Evolutionary conservation across 2,797 vertebrate species (phyloP), one percentile per base, ranked within the genome.

Genomic region (Premnoplex brunnescens): DNA sequence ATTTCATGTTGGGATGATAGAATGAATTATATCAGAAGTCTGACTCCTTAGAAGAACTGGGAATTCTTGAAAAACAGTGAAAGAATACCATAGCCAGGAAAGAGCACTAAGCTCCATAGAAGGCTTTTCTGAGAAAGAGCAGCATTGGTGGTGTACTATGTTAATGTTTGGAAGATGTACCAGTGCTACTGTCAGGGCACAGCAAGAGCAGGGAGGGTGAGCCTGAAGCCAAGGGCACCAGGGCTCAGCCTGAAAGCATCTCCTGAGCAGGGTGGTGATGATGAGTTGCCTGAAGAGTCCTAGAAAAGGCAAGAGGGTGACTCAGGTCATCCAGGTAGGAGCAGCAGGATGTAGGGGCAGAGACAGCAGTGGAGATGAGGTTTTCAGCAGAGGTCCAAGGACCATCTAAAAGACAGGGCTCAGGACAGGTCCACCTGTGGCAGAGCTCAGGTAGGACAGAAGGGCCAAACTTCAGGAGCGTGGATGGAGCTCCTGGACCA

Each of bases 11-110:
- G 92, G 75, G 49, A 68, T 91, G 94, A 77, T 95, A 68, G 86
- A 93, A 94, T 96, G 94, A 97, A 91, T 95, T 95, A 91, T 78
- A 64, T 79, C 84, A 83, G 92, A 95, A 94, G 77, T 78, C 82
- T 88, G 86, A 80, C 82, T 95, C 89, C 39, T 72, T 68, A 26
- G 85, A 95, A 76, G 73, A 91, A 30, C 76, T 92, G 93, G 92
- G 95, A 95, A 94, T 95, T 95, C 73, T 68, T 91, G 68, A 83
- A 83, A 88, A 90, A n/a, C 24, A 54, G 59, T 64, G 69, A 39
- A 84, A 91, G 72, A 86, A 24, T 62, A n/a, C 59, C 89, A 39
- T 18, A 75, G 79, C 37, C 78, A 60, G 77, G 60, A 89, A 43
- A 62, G 81, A 84, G 60, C 66, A 19, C 39, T 30, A 6, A 71